These are phyloP conservation scores for Frankliniella intonsa DNA, from an alignment of 2,888 invertebrate genomes.

Conservation along the genomic window DNA sequence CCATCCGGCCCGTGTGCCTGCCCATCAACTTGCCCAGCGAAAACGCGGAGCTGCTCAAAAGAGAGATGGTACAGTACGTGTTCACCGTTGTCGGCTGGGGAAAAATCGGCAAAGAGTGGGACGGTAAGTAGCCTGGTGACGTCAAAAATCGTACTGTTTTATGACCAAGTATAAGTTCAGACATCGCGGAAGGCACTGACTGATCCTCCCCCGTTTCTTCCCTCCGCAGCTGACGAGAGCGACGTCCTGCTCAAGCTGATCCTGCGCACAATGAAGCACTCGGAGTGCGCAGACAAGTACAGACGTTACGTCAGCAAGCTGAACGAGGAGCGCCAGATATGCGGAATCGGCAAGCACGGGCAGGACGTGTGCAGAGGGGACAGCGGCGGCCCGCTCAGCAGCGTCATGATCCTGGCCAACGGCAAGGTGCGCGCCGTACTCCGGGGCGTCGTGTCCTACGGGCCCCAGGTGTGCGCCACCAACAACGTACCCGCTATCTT, in stretches of 20 bases:
- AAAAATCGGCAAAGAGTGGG: background rate
- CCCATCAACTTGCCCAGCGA: background rate
- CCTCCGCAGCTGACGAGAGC: background rate
- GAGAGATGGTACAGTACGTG: background rate
- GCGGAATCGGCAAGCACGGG: conserved; percentile 30
- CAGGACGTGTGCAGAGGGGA: conserved; percentile 34
- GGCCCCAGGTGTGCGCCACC: background rate
- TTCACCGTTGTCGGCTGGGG: background rate
- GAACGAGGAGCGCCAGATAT: conserved; percentile 30
- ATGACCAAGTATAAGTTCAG: too few species aligned
- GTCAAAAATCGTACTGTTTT: too few species aligned
- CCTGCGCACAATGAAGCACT: background rate
- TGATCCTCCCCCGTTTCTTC: background rate
- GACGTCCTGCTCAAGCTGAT: background rate
- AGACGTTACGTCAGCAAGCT: background rate
- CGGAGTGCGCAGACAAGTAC: background rate
- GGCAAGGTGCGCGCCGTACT: background rate
- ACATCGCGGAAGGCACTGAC: too few species aligned
- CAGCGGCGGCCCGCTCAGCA: conserved; percentile 38
- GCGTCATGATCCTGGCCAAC: background rate
- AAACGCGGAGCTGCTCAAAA: background rate
- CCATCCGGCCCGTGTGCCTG: background rate
- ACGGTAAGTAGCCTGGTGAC: background rate
- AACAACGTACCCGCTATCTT: background rate
- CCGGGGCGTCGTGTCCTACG: background rate